These are phyloP conservation scores for Archips crataeganus DNA, from an alignment of 2,888 invertebrate species.

Conservation along the genomic window DNA sequence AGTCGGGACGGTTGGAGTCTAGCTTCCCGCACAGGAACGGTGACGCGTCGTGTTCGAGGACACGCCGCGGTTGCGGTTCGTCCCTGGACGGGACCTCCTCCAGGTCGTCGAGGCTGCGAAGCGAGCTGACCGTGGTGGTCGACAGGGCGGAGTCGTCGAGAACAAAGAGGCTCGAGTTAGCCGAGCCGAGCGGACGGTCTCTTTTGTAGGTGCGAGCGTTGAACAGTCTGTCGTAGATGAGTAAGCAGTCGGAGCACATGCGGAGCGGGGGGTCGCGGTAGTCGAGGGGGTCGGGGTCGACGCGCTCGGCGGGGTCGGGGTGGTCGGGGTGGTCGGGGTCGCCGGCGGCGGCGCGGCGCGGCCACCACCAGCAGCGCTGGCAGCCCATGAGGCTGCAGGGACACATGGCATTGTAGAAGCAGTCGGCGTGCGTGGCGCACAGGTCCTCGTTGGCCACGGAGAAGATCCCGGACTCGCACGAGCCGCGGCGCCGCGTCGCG, in stretches of 20 bases:
- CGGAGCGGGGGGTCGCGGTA: slow-evolving; percentile 43
- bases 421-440: slow-evolving; percentile 72
- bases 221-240: slow-evolving; percentile 66
- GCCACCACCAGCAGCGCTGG: slow-evolving; percentile 78
- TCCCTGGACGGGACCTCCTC: slow-evolving; percentile 57
- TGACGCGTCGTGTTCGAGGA: slow-evolving; percentile 45
- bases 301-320: slow-evolving; percentile 46
- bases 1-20: slow-evolving; percentile 52
- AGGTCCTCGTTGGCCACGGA: slow-evolving; percentile 94
- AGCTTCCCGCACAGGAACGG: slow-evolving; percentile 64
- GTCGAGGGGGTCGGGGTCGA: slow-evolving; percentile 48
- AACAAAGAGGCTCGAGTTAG: slow-evolving; percentile 83
- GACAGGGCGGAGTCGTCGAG: slow-evolving; percentile 86
- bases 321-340: too few species aligned
- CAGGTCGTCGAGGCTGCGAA: slow-evolving; percentile 87
- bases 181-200: slow-evolving; percentile 62
- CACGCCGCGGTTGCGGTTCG: slow-evolving; percentile 33
- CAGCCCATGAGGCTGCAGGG: slow-evolving; percentile 78
- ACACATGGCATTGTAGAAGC: slow-evolving; percentile 69
- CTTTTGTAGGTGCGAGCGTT: slow-evolving; percentile 48
- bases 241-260: slow-evolving; percentile 49
- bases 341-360: slow-evolving; percentile 52
- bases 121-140: slow-evolving; percentile 82
- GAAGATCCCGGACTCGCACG: slow-evolving; percentile 96
- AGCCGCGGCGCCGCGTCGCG: slow-evolving; percentile 89